Conservation (phyloP, 2,113 vertebrate genomes). For the Oryzias javanicus region DNA sequence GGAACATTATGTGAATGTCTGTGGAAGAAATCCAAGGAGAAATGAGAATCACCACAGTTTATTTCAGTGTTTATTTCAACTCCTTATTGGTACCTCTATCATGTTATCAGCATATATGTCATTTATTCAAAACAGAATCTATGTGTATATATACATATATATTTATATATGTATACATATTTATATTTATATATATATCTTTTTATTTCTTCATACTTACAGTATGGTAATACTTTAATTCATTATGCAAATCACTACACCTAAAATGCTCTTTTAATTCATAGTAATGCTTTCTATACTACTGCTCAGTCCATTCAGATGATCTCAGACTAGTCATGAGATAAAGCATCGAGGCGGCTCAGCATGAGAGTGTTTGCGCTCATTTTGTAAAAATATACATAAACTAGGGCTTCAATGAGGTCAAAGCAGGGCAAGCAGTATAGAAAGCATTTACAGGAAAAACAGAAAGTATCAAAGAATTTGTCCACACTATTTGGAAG, state of each 20-base stretch:
- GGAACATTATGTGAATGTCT: conserved; percentile 49
- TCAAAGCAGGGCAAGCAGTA: conserved; percentile 59
- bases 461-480: conserved; percentile 56
- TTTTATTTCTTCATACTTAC: conserved; percentile 76
- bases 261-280: conserved; percentile 78
- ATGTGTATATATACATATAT: conserved; percentile 58
- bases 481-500: conserved; percentile 75
- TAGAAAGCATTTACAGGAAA: conserved; percentile 70
- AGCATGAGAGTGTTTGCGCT: conserved; percentile 43
- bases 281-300: conserved; percentile 74
- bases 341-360: conserved; percentile 35
- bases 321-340: conserved; percentile 24
- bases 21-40: conserved; percentile 38
- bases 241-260: conserved; percentile 71
- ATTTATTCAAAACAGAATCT: conserved; percentile 74
- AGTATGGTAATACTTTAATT: conserved; percentile 64
- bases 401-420: conserved; percentile 38
- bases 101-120: conserved; percentile 68
- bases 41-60: conserved; percentile 58
- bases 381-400: conserved; percentile 46
- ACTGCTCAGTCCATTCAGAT: conserved; percentile 52
- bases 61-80: conserved; percentile 78
- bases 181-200: conserved; percentile 47
- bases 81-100: conserved; percentile 76
- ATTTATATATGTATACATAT: conserved; percentile 53